Evolutionary conservation across 2,797 vertebrate genomes (phyloP).

Genomic region (Crenuchus spilurus): DNA sequence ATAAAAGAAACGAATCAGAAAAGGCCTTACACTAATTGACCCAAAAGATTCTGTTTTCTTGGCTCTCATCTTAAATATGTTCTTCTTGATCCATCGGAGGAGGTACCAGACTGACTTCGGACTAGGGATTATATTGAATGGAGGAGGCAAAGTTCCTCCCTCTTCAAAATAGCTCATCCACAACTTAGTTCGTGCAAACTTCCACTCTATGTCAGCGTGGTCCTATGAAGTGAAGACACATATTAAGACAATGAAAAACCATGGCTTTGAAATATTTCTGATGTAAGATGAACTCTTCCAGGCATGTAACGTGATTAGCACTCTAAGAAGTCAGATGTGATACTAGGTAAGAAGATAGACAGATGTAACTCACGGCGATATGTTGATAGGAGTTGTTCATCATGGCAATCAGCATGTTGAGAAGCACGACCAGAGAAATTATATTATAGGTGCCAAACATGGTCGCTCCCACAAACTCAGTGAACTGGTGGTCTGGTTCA

Average conservation of each 20-base stretch:
- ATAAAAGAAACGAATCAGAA: background rate
- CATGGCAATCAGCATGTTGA: constrained; percentile 99
- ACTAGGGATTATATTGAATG: constrained; percentile 96
- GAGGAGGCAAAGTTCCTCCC: constrained; percentile 93
- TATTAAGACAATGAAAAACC: background rate
- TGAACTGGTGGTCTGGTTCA: constrained; percentile 91
- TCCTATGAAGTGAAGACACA: constrained; percentile 75
- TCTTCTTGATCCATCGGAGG: constrained; percentile 88
- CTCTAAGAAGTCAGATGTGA: background rate
- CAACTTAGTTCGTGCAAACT: constrained; percentile 97
- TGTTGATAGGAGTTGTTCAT: constrained; percentile 99
- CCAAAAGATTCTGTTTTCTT: constrained; percentile 89
- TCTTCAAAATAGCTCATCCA: constrained; percentile 99
- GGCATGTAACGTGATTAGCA: background rate
- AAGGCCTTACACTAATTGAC: constrained; percentile 85
- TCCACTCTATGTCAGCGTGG: constrained; percentile 99
- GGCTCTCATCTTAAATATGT: constrained; percentile 84
- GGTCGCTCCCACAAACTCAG: constrained; percentile 96
- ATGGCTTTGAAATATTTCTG: background rate
- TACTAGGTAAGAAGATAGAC: background rate
- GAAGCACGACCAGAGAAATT: constrained; percentile 95
- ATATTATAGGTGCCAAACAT: constrained; percentile 99
- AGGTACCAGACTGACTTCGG: constrained; percentile 95
- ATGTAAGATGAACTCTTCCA: background rate
- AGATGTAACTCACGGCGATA: constrained; percentile 87